phyloP scores from a whole-genome alignment of 2,113 vertebrate species.

The Galbula dea region DNA sequence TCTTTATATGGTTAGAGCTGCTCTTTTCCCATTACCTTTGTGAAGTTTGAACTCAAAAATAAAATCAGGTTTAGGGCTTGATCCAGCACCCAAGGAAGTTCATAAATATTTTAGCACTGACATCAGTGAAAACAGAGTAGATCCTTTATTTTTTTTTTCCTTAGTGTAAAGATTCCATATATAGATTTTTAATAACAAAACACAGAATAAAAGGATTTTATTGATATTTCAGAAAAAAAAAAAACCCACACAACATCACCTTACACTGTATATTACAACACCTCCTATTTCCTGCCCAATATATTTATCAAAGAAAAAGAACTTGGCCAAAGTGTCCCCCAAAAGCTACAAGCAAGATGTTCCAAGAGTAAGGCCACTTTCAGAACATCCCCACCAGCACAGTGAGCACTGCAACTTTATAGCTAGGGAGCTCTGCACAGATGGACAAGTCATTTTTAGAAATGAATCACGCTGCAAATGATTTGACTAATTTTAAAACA shows the following conservation, averaged over 20 bases:
- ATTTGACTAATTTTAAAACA: conserved; percentile 64
- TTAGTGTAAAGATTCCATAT: not conserved
- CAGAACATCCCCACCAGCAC: not conserved
- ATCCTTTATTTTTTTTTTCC: not conserved
- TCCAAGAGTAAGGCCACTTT: not conserved
- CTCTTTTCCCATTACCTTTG: not conserved
- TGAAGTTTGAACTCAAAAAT: not conserved
- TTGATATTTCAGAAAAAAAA: not conserved
- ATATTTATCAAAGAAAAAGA: not conserved
- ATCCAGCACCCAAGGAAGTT: not conserved
- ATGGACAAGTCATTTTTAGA: conserved; percentile 65
- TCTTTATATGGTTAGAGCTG: not conserved
- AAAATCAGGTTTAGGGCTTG: not conserved
- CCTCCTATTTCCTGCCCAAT: not conserved
- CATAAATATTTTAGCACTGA: not conserved
- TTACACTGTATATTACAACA: not conserved
- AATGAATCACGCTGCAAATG: conserved; percentile 53
- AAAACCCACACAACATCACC: not conserved
- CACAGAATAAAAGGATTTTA: not conserved
- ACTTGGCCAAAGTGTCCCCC: accelerated
- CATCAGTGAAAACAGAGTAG: not conserved
- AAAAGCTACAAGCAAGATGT: not conserved
- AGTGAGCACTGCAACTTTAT: not conserved
- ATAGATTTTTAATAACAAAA: not conserved
- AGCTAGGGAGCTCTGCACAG: conserved; percentile 19